Evolutionary conservation across 1,140 invertebrate genomes (phyloP).

Genomic region (Armadillidium nasatum): DNA sequence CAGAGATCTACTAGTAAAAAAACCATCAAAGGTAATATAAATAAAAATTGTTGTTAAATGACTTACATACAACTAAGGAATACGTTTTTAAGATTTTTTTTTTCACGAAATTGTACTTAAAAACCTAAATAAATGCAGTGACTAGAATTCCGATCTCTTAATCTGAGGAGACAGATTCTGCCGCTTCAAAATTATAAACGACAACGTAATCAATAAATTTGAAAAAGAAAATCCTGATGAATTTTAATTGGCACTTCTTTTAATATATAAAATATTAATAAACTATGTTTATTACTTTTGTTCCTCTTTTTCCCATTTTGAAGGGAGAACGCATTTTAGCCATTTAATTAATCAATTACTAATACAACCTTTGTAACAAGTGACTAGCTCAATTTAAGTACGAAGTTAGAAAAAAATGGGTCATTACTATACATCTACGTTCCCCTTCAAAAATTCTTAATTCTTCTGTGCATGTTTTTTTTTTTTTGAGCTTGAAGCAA

Average conservation of each 20-base stretch:
- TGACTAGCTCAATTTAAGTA: slow-evolving; percentile 4
- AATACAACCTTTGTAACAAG: slow-evolving; percentile 4
- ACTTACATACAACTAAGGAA: background rate
- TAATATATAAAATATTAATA: background rate
- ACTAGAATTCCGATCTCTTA: background rate
- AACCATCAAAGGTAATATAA: background rate
- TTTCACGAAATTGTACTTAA: background rate
- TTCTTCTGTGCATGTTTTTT: background rate
- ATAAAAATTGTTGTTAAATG: background rate
- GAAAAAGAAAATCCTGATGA: background rate
- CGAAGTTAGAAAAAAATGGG: background rate
- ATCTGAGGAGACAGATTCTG: background rate
- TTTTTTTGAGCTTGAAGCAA: no score
- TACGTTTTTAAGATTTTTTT: background rate
- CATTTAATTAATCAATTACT: background rate
- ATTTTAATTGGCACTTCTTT: background rate
- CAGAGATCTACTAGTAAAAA: background rate
- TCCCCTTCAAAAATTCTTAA: background rate
- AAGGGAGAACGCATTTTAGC: background rate
- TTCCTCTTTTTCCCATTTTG: background rate
- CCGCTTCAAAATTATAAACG: background rate
- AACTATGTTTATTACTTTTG: no score
- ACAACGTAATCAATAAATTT: background rate
- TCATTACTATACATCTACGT: background rate
- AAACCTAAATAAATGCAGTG: background rate